A percentile compares a stretch with the other conserved stretches of the same genome.
These are phyloP conservation scores for Andrena fulva DNA, from an alignment of 2,888 invertebrate genomes.

Conservation along the genomic window DNA sequence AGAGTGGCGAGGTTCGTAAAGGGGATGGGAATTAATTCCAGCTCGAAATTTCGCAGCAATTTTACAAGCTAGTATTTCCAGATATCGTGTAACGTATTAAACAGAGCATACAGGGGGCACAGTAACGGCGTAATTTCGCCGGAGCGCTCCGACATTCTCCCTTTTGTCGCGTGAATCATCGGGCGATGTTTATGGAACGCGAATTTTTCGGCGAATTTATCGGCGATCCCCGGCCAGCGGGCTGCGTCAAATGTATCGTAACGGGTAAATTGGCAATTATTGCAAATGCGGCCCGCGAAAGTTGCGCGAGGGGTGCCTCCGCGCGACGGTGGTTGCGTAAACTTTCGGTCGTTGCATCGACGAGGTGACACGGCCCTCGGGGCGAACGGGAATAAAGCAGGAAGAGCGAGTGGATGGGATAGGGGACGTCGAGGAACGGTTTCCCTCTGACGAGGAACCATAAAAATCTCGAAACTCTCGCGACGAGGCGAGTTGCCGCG, in stretches of 20 bases:
- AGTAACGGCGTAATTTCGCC: not conserved
- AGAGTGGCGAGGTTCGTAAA: not conserved
- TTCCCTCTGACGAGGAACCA: conserved; percentile 51
- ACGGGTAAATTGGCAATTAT: conserved; percentile 44
- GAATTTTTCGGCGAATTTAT: conserved; percentile 26
- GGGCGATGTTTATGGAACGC: conserved; percentile 18
- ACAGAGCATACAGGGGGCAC: not conserved
- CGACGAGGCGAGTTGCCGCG: conserved; percentile 64
- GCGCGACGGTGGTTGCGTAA: conserved; percentile 26
- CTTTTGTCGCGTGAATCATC: conserved; percentile 8
- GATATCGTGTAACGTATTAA: not conserved
- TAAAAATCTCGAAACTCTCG: conserved; percentile 76
- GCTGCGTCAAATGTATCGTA: conserved; percentile 11
- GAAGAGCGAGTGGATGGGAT: conserved; percentile 11
- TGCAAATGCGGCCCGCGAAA: conserved; percentile 37
- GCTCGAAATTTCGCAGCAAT: not conserved
- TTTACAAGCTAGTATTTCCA: conserved; percentile 1
- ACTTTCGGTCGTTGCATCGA: conserved; percentile 50
- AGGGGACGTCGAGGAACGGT: conserved; percentile 17
- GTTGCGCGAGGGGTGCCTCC: conserved; percentile 1
- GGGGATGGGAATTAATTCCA: not conserved
- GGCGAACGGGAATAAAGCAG: conserved; percentile 13
- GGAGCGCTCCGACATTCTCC: not conserved
- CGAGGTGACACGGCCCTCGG: conserved; percentile 1
- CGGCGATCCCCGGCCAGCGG: not conserved